Conservation (phyloP, 2,113 vertebrate species). For the Hypocryptadius cinnamomeus region DNA sequence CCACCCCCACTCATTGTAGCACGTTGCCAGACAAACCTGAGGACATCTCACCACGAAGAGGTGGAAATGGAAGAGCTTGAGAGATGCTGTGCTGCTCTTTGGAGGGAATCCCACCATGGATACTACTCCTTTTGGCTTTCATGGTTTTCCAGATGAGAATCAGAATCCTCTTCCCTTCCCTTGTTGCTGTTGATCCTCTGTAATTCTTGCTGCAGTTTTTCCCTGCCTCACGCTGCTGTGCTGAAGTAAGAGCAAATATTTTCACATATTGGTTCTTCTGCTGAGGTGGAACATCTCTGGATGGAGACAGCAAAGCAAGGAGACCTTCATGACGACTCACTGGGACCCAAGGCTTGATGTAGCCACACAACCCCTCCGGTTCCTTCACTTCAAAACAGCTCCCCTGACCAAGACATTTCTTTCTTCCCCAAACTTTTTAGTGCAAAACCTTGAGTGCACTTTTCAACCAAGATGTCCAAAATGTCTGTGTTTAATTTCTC, state of each 20-base stretch:
- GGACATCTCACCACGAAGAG: background rate
- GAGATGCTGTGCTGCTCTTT: background rate
- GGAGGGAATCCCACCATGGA: accelerated
- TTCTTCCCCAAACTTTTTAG: background rate
- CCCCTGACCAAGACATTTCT: background rate
- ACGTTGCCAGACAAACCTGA: background rate
- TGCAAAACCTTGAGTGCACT: background rate
- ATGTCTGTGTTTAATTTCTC: background rate
- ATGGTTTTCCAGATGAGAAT: background rate
- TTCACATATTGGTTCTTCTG: background rate
- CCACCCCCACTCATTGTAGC: background rate
- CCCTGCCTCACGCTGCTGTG: background rate
- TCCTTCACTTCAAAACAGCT: background rate
- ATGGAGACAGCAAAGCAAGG: background rate
- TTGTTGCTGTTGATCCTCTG: background rate
- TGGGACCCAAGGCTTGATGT: background rate
- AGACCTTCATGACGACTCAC: accelerated
- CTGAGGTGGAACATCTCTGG: background rate
- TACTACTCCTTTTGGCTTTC: background rate
- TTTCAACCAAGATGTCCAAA: background rate
- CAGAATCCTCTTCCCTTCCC: background rate
- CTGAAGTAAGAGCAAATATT: background rate
- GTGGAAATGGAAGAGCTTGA: background rate
- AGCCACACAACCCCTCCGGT: background rate
- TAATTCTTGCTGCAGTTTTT: background rate